Base-by-base conservation (phyloP, 2,113 vertebrate species). In the Asarcornis scutulata region DNA sequence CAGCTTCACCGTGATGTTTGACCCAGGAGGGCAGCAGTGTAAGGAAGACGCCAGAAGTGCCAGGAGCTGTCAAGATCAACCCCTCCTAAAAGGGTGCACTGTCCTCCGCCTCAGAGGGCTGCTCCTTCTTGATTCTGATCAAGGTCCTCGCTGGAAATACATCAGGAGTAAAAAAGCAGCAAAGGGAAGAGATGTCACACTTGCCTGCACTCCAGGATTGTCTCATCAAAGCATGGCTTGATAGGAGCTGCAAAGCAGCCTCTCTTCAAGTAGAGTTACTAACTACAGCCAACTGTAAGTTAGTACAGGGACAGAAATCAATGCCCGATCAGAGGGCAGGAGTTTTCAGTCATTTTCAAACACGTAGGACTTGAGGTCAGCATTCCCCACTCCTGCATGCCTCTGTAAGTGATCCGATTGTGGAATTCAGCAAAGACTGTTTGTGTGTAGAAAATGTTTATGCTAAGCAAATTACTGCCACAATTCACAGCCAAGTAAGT, bases 31-130 rank as follows among this genome's bases (percentile, higher is more conserved):
- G 50, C 75, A 88, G 52, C 78, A 80, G 75, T 42, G 75, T 91
- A 94, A 89, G 59, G 32, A 91, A 85, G 40, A 88, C 1, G 1
- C 40, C 62, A 85, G 67, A 92, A 92, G 77, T 73, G 91, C 59
- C 93, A 94, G 58, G 16, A 94, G 69, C 44, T 88, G 73, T 93
- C 66, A 93, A 93, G 64, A 93, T 88, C 88, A 95, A 60, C 17
- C 7, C 15, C 25, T 5, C 78, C 53, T 66, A 69, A 67, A 89
- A 80, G 36, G 3, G 4, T n/a, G 11, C 25, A 17, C 23, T 60
- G 48, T 21, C 55, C 62, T 90, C 91, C 82, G 73, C 7, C 21
- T 62, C 46, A 11, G 26, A 91, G 67, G 55, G 74, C 80, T 90
- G 53, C 26, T 95, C 36, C 25, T 90, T 90, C 32, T 31, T 40